Conservation (phyloP, 2,113 vertebrate genomes). For the Chiloscyllium plagiosum region DNA sequence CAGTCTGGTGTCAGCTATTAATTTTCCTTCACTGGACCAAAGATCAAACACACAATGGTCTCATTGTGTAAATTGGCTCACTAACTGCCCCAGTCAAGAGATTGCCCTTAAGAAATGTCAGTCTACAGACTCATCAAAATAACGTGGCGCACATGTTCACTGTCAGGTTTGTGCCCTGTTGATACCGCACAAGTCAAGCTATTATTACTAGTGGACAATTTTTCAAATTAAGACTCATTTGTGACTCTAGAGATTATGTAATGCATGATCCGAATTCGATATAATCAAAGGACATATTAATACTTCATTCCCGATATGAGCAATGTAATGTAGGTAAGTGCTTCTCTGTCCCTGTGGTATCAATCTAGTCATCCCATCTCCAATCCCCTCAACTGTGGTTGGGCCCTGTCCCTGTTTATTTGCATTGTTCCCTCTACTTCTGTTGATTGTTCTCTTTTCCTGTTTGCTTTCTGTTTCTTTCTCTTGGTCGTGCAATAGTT, state of each 20-base stretch:
- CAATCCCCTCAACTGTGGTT: too few species aligned
- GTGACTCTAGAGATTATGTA: not conserved
- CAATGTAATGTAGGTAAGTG: not conserved
- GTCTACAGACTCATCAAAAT: not conserved
- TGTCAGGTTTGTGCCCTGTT: not conserved
- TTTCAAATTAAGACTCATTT: conserved; percentile 1
- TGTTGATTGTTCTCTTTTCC: not conserved
- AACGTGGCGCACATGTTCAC: not conserved
- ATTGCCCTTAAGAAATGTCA: not conserved
- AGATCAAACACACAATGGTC: not conserved
- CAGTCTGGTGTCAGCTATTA: not conserved
- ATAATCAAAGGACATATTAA: not conserved
- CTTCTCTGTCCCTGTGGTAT: not conserved
- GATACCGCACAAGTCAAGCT: not conserved
- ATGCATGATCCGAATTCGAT: not conserved
- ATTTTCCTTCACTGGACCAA: not conserved
- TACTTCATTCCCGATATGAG: not conserved
- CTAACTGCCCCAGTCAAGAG: not conserved
- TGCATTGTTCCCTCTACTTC: not conserved
- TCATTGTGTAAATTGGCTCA: not conserved
- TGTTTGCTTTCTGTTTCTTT: not conserved
- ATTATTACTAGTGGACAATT: not conserved
- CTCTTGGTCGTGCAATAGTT: not conserved
- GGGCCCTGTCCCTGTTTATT: not conserved
- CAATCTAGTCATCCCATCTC: not conserved